Conservation (phyloP, 2,888 invertebrate species). For the Parnassius apollo region DNA sequence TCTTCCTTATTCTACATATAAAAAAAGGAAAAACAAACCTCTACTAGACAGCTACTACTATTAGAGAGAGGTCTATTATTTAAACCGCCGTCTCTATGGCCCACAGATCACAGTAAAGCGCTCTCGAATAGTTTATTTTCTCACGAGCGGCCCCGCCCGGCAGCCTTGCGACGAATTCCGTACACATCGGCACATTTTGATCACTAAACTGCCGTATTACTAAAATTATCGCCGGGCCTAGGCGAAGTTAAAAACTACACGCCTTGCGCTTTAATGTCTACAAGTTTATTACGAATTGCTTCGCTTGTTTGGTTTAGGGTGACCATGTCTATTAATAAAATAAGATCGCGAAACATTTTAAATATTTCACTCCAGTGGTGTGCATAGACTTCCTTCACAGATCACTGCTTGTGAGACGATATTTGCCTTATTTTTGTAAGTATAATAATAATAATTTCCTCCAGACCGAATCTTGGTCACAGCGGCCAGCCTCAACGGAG, state of each 20-base stretch:
- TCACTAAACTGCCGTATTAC: constrained; percentile 29
- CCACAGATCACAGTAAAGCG: constrained; percentile 42
- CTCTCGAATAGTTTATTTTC: constrained; percentile 59
- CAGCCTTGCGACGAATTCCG: constrained; percentile 28
- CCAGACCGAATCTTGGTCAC: no score
- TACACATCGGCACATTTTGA: constrained; percentile 37
- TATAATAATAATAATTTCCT: no score
- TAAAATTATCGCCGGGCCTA: constrained; percentile 6
- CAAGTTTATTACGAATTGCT: constrained; percentile 10
- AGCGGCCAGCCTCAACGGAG: no score
- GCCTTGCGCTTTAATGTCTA: constrained; percentile 1
- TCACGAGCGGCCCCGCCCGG: constrained; percentile 52
- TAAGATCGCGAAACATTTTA: neutral
- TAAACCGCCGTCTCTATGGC: constrained; percentile 41
- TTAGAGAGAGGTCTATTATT: no score
- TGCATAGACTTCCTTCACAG: no score
- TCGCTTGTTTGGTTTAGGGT: constrained; percentile 2
- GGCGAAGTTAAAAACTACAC: constrained; percentile 6
- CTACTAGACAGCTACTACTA: no score
- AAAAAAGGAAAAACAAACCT: no score
- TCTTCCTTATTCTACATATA: no score
- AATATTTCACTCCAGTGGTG: no score
- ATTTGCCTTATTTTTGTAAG: no score
- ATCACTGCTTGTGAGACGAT: no score
- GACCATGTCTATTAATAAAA: constrained; percentile 1